phyloP scores from a whole-genome alignment of 2,888 invertebrate genomes.

The Ectropis crepuscularia region DNA sequence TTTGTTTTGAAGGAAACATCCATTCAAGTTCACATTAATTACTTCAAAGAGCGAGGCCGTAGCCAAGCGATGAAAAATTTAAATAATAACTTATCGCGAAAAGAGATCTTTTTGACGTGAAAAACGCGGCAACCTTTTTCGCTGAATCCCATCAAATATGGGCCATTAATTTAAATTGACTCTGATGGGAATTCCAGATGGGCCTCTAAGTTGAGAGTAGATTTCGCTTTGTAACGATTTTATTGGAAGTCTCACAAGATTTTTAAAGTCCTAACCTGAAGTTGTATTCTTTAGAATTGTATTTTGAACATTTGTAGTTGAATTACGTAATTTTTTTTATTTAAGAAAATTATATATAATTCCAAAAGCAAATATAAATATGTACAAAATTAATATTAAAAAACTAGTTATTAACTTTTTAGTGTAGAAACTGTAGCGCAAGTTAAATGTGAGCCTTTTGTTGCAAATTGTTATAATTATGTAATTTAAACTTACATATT shows the following conservation, averaged over 20 bases:
- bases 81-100: conserved; percentile 28
- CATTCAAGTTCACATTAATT: conserved; percentile 8
- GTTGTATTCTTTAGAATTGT: no score
- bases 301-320: no score
- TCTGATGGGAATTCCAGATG: conserved; percentile 24
- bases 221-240: conserved; percentile 4
- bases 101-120: conserved; percentile 17
- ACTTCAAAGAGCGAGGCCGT: conserved; percentile 1
- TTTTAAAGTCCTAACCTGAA: neutral
- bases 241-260: neutral
- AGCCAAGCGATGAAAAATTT: conserved; percentile 20
- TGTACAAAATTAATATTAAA: no score
- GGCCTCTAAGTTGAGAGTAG: conserved; percentile 15
- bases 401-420: no score
- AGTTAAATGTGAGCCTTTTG: no score
- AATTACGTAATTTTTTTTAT: no score
- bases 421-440: no score
- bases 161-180: conserved; percentile 33
- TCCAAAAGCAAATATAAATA: no score
- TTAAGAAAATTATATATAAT: no score
- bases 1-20: neutral
- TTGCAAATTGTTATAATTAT: no score
- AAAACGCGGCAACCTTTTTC: conserved; percentile 25
- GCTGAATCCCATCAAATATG: conserved; percentile 26
- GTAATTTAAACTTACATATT: no score